phyloP scores from a whole-genome alignment of 64 coral and sea anemone genomes.

The Actinia tenebrosa region DNA sequence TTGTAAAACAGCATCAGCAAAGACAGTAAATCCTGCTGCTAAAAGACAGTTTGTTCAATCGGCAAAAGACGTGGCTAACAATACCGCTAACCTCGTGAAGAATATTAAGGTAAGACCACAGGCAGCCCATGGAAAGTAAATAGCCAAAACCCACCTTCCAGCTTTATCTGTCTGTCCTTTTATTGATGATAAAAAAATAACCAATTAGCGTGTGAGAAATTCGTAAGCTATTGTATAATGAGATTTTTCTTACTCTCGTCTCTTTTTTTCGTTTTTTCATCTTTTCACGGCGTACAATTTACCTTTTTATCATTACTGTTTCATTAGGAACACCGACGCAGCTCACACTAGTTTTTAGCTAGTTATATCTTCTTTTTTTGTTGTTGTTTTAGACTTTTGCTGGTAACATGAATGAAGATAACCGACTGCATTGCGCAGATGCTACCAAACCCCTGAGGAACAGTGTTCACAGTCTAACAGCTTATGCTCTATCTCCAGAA shows the following conservation, averaged over 20 bases:
- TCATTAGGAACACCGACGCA: no score
- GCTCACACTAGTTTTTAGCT: no score
- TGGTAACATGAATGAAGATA: constrained; percentile 62
- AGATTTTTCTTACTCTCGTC: no score
- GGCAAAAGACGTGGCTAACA: constrained; percentile 95
- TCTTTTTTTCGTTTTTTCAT: no score
- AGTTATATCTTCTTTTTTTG: not conserved
- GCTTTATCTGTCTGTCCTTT: no score
- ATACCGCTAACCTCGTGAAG: constrained; percentile 92
- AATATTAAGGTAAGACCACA: constrained; percentile 80
- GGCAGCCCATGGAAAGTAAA: not conserved
- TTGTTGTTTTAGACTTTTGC: constrained; percentile 38
- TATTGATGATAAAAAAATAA: no score
- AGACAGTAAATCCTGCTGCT: constrained; percentile 76
- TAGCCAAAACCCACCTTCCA: not conserved
- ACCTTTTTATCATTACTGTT: no score
- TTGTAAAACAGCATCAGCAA: constrained; percentile 91
- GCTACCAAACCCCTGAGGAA: constrained; percentile 75
- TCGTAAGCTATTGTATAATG: no score
- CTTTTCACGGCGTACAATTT: no score
- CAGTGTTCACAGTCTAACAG: constrained; percentile 83
- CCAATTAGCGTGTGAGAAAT: no score
- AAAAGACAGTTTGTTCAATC: constrained; percentile 98
- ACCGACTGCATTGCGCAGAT: constrained; percentile 67
- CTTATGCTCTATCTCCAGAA: constrained; percentile 93